phyloP scores from a whole-genome alignment of 2,888 invertebrate genomes.

The Strigamia maritima region DNA sequence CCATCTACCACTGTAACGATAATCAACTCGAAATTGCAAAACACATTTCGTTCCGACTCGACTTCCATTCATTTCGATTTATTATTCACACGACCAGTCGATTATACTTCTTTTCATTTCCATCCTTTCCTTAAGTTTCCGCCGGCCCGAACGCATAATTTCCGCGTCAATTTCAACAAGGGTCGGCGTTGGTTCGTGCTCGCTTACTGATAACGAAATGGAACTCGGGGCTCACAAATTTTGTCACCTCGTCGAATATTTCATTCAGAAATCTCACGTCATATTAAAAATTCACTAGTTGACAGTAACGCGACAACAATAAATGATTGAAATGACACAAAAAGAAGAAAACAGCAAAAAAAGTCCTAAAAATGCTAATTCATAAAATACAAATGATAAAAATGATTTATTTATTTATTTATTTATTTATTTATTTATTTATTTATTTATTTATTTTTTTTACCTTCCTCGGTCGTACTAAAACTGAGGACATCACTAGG shows the following conservation, averaged over 20 bases:
- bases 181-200: neutral
- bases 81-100: neutral
- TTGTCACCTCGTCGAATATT: constrained; percentile 12
- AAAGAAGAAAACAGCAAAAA: too few relatives aligned
- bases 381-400: too few relatives aligned
- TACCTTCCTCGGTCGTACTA: constrained; percentile 35
- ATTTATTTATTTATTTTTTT: neutral
- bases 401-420: neutral
- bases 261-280: neutral
- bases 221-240: constrained; percentile 31
- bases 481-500: constrained; percentile 28
- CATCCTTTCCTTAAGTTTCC: too few relatives aligned
- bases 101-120: neutral
- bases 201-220: constrained; percentile 5
- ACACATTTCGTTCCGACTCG: neutral
- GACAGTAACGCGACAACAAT: neutral
- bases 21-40: neutral
- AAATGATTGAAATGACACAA: too few relatives aligned
- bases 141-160: neutral
- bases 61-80: neutral
- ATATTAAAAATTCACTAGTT: neutral
- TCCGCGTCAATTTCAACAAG: constrained; percentile 12
- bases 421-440: neutral
- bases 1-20: neutral
- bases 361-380: too few relatives aligned